A percentile compares a stretch with the other conserved stretches of the same genome.
These are phyloP conservation scores for Hemaris fuciformis DNA, from an alignment of 2,888 invertebrate genomes.

Conservation along the genomic window DNA sequence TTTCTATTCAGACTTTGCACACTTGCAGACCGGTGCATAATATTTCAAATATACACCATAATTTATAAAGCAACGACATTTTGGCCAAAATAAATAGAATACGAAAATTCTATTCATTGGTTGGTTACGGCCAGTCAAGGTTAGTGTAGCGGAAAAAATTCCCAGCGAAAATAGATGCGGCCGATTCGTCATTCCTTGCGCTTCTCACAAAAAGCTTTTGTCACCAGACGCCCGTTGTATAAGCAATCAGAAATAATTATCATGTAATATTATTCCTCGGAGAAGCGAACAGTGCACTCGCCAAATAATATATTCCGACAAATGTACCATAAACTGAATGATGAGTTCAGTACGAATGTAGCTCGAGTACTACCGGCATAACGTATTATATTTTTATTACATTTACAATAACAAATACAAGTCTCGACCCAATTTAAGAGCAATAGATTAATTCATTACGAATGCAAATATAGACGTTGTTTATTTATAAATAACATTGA, in stretches of 20 bases:
- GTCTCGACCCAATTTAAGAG: conserved; percentile 9
- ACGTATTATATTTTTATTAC: background rate
- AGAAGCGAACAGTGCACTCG: background rate
- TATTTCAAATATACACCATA: background rate
- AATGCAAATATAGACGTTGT: background rate
- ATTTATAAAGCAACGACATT: conserved; percentile 22
- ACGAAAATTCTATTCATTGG: conserved; percentile 34
- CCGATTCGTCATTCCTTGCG: conserved; percentile 38
- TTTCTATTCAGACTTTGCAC: background rate
- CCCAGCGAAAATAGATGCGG: conserved; percentile 38
- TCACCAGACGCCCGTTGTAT: conserved; percentile 13
- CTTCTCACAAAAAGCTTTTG: conserved; percentile 33
- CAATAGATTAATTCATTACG: background rate
- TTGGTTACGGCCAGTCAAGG: conserved; percentile 37
- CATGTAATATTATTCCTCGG: background rate
- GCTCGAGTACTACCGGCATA: background rate
- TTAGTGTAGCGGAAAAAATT: conserved; percentile 39
- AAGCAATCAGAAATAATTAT: conserved; percentile 9
- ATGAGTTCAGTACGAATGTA: conserved; percentile 10
- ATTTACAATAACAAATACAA: conserved; percentile 8
- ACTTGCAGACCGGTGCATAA: background rate
- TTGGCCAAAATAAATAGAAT: conserved; percentile 35
- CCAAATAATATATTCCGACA: background rate
- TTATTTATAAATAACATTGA: background rate
- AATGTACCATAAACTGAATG: background rate